Conservation (phyloP, 2,113 vertebrate species). For the Athene cunicularia region DNA sequence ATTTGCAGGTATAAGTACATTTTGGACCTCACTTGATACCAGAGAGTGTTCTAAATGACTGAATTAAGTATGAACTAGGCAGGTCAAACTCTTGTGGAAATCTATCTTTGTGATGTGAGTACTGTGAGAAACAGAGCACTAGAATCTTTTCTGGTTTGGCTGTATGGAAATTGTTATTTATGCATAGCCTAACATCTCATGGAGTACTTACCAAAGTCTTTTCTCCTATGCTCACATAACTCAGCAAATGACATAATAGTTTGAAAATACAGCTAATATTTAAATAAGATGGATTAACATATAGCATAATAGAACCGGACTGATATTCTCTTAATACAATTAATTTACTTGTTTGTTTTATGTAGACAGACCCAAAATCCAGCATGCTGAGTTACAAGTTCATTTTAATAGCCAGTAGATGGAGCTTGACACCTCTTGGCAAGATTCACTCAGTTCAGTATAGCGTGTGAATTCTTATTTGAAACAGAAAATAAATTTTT, state of each 20-base stretch:
- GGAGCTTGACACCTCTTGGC: constrained; percentile 29
- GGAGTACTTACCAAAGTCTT: not conserved
- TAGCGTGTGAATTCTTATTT: not conserved
- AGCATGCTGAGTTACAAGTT: not conserved
- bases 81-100: not conserved
- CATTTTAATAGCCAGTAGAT: constrained; percentile 27
- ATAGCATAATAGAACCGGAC: not conserved
- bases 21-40: not conserved
- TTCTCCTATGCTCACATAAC: not conserved
- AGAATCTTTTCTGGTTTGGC: not conserved
- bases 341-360: not conserved
- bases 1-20: not conserved
- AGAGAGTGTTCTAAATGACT: not conserved
- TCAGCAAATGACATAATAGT: not conserved
- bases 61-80: not conserved
- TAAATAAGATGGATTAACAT: not conserved
- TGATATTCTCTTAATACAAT: not conserved
- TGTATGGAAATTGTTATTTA: not conserved
- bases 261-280: not conserved
- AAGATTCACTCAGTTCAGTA: not conserved
- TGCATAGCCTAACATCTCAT: not conserved
- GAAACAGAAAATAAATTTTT: not conserved
- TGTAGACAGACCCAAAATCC: not conserved
- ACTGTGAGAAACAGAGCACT: not conserved
- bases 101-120: not conserved